These are phyloP conservation scores for Astreopora myriophthalma DNA, from an alignment of 64 coral and sea anemone genomes.

Conservation along the genomic window DNA sequence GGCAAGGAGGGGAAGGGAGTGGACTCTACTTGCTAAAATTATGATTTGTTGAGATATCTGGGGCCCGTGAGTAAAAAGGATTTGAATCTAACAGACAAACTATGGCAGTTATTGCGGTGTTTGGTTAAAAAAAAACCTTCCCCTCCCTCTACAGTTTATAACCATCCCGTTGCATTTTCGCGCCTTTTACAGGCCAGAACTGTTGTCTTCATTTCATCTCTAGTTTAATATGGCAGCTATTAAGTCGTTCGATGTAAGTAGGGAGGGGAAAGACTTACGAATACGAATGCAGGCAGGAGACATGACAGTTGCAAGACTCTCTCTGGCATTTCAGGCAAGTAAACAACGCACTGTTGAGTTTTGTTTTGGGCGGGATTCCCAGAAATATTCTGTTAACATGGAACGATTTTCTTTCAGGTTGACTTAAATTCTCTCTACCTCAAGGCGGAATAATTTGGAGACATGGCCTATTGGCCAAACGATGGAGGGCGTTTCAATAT, in stretches of 20 bases:
- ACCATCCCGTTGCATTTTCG: neutral
- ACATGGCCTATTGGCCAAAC: constrained; percentile 55
- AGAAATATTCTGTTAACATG: neutral
- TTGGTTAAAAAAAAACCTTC: too few relatives aligned
- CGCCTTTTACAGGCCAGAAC: neutral
- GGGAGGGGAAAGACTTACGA: constrained; percentile 40
- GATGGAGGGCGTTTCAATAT: constrained; percentile 61
- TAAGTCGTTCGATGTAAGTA: constrained; percentile 16
- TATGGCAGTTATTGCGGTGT: neutral
- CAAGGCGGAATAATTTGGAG: constrained; percentile 71
- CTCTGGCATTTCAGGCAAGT: constrained; percentile 60
- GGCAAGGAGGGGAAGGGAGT: neutral
- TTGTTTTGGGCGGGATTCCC: neutral
- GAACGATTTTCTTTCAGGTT: constrained; percentile 29
- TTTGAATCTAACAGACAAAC: neutral
- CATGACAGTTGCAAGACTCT: constrained; percentile 25
- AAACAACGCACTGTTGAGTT: neutral
- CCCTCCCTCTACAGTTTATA: neutral
- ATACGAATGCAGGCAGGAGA: constrained; percentile 26
- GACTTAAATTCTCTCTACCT: constrained; percentile 18
- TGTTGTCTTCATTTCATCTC: neutral
- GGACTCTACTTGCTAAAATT: neutral
- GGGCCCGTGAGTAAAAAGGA: neutral
- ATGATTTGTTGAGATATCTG: neutral
- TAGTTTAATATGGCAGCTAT: neutral